phyloP scores from a whole-genome alignment of 2,113 vertebrate genomes.

The Pluvianellus socialis region DNA sequence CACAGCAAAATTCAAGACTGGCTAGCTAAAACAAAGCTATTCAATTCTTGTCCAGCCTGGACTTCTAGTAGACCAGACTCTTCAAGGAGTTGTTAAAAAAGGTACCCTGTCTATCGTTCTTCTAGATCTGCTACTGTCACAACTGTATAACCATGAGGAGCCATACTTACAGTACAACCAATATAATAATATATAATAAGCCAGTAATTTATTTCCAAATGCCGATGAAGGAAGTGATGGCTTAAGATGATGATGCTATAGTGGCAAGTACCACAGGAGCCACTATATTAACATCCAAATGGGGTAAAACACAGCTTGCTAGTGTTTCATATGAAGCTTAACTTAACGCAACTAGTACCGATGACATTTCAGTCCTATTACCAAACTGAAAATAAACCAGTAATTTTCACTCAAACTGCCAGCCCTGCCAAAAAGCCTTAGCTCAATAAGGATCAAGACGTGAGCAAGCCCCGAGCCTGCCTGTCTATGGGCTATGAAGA shows the following conservation, averaged over 20 bases:
- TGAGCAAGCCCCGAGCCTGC: neutral
- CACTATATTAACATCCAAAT: neutral
- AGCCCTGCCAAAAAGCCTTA: neutral
- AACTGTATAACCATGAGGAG: neutral
- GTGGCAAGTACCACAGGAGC: neutral
- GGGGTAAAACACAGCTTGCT: neutral
- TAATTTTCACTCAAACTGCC: neutral
- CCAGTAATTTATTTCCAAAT: neutral
- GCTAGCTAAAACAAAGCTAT: neutral
- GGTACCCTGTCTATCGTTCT: neutral
- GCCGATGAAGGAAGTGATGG: neutral
- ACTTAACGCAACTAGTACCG: neutral
- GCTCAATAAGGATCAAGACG: neutral
- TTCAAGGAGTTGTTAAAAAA: neutral
- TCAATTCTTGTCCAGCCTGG: neutral
- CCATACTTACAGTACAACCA: neutral
- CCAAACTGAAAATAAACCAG: neutral
- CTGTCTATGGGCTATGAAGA: neutral
- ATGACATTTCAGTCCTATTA: neutral
- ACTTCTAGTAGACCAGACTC: neutral
- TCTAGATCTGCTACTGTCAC: neutral
- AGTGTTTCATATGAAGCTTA: neutral
- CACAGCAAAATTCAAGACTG: neutral
- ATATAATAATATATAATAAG: neutral
- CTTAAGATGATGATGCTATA: neutral